Evolutionary conservation across 2,797 vertebrate species (phyloP), one percentile per base, ranked within the genome.

Genomic region (Buceros bicornis): DNA sequence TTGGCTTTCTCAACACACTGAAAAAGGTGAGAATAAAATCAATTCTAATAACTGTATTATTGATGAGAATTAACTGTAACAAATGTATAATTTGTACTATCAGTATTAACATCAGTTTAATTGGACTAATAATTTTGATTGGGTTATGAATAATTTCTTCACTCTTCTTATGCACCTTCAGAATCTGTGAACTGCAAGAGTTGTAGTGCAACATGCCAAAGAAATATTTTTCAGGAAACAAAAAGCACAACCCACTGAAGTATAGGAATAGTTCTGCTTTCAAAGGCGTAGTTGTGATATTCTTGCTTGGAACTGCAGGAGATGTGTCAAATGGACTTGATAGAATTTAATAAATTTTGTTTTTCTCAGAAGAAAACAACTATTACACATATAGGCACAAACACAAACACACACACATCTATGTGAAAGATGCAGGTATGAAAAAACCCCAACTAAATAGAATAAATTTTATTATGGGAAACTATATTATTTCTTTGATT

Each of bases 171-270:
- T 29, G 5, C 3, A 51, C 3, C 3, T 57, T 31, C 2, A 2
- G n/a, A 47, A 8, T 48, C 62, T 50, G 7, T 21, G 31, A 84
- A 16, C 33, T 31, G 9, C 13, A 62, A 47, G 6, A 65, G 6
- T 2, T 57, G 6, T 26, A 82, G 4, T 65, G 20, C 10, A 72
- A 65, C 11, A 48, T 6, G 11, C 5, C 21, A 28, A 88, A 71
- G 5, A 47, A 73, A 2, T 33, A 66, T 18, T 40, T 69, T 77
- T 78, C 20, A 74, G 40, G 29, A 66, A 81, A 73, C 1, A 61
- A 70, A 82, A 37, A 0, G 1, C 1, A 1, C 2, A 43, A 25
- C 5, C 4, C 7, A 48, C 2, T 28, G 25, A 65, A 12, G 3
- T 21, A 33, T 9, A 37, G 3, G 8, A 84, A 57, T 37, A 89